A percentile compares a stretch with the other conserved stretches of the same genome.
These are phyloP conservation scores for Larimichthys polyactis DNA, from an alignment of 2,113 vertebrate species.

Conservation along the genomic window DNA sequence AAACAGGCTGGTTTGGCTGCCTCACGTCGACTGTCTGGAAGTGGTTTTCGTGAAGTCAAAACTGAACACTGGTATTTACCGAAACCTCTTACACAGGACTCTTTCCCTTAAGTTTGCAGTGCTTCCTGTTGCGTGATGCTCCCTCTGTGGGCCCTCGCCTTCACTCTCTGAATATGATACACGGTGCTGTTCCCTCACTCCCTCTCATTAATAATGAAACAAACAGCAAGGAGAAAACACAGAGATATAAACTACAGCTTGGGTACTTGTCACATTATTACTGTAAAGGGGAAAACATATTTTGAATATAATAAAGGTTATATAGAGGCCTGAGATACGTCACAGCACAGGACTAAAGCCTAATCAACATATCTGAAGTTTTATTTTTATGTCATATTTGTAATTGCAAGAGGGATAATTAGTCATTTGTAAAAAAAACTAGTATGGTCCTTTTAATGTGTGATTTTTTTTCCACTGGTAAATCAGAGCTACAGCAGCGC, in stretches of 20 bases:
- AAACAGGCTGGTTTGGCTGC: slow-evolving; percentile 18
- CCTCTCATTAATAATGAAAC: slow-evolving; percentile 81
- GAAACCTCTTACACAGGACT: slow-evolving; percentile 54
- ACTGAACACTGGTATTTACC: slow-evolving; percentile 48
- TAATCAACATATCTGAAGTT: background rate
- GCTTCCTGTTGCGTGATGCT: slow-evolving; percentile 70
- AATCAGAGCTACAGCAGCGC: background rate
- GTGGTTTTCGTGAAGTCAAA: slow-evolving; percentile 28
- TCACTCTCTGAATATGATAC: slow-evolving; percentile 74
- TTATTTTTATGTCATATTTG: background rate
- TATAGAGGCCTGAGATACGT: slow-evolving; percentile 21
- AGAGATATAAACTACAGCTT: slow-evolving; percentile 60
- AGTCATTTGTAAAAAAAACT: background rate
- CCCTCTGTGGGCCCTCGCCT: slow-evolving; percentile 37
- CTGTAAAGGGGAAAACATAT: slow-evolving; percentile 28
- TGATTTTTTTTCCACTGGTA: slow-evolving; percentile 6
- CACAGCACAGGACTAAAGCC: background rate
- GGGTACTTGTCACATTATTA: slow-evolving; percentile 48
- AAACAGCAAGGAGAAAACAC: slow-evolving; percentile 66
- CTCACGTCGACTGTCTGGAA: slow-evolving; percentile 2
- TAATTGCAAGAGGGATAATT: background rate
- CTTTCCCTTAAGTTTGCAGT: slow-evolving; percentile 63
- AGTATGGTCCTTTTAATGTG: background rate
- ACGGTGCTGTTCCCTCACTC: slow-evolving; percentile 63
- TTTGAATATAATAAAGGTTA: slow-evolving; percentile 22